Conservation (phyloP, 2,113 vertebrate genomes). For the Podiceps cristatus region DNA sequence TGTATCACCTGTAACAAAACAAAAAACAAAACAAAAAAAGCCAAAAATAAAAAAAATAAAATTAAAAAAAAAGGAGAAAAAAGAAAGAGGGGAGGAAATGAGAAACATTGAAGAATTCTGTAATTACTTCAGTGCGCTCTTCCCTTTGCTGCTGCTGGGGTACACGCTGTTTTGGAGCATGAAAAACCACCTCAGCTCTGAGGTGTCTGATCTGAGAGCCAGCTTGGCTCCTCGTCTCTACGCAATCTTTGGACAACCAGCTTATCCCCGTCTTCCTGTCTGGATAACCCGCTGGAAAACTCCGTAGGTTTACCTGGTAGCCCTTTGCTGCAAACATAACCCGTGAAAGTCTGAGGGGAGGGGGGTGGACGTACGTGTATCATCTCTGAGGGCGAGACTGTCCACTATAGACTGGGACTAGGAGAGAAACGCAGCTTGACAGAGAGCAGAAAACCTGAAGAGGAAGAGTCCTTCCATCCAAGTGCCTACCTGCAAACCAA, state of each 20-base stretch:
- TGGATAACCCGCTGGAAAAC: neutral
- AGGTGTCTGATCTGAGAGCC: neutral
- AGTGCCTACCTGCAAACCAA: neutral
- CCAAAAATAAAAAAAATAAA: too few relatives aligned
- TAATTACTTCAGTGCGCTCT: neutral
- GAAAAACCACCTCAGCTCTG: neutral
- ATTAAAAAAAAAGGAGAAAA: too few relatives aligned
- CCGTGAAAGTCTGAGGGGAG: neutral
- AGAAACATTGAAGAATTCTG: neutral
- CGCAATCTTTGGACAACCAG: neutral
- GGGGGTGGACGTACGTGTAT: rapidly evolving
- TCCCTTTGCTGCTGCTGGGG: neutral
- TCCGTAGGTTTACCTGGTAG: neutral
- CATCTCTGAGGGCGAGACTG: neutral
- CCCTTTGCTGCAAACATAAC: neutral
- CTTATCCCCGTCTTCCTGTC: neutral
- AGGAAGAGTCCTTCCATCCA: neutral
- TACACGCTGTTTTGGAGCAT: neutral
- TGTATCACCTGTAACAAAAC: slow-evolving; percentile 88
- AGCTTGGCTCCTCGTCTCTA: neutral
- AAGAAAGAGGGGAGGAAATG: neutral
- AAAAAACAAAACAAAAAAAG: neutral
- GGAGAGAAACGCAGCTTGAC: neutral
- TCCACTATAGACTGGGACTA: neutral
- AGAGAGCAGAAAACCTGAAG: neutral